These are phyloP conservation scores for Tribolium madens DNA, from an alignment of 1,140 invertebrate species.

Conservation along the genomic window DNA sequence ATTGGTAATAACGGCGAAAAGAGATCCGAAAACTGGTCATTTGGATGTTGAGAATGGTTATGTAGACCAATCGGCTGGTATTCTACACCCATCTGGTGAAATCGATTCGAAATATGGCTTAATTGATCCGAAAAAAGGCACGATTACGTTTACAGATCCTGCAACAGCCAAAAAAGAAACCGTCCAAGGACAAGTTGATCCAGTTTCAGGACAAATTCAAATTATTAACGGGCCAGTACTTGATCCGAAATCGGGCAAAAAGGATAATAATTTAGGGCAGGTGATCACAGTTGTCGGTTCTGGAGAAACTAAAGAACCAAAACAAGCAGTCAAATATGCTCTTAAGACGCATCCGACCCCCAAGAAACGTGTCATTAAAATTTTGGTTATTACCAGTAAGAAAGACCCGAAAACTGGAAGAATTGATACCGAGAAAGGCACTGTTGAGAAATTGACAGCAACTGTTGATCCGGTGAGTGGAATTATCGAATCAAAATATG, in stretches of 20 bases:
- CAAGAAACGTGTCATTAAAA: slow-evolving; percentile 64
- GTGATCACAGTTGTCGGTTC: slow-evolving; percentile 60
- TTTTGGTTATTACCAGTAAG: slow-evolving; percentile 71
- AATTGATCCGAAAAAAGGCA: slow-evolving; percentile 70
- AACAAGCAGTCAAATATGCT: slow-evolving; percentile 71
- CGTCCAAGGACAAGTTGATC: slow-evolving; percentile 70
- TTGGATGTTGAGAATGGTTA: slow-evolving; percentile 70
- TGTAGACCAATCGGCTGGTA: slow-evolving; percentile 69
- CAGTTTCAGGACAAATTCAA: slow-evolving; percentile 78
- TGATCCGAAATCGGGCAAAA: slow-evolving; percentile 63
- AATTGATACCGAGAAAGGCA: slow-evolving; percentile 69
- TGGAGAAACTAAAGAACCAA: slow-evolving; percentile 67
- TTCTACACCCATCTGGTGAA: slow-evolving; percentile 68
- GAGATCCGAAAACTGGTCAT: slow-evolving; percentile 71
- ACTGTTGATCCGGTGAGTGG: slow-evolving; percentile 70
- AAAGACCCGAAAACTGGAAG: slow-evolving; percentile 71
- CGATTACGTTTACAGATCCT: slow-evolving; percentile 67
- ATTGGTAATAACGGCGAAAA: slow-evolving; percentile 70
- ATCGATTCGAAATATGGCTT: slow-evolving; percentile 72
- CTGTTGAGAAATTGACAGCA: slow-evolving; percentile 70
- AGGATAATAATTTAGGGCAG: slow-evolving; percentile 61
- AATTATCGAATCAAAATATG: slow-evolving; percentile 71
- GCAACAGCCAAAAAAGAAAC: slow-evolving; percentile 69
- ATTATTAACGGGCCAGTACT: slow-evolving; percentile 69
- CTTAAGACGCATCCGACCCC: slow-evolving; percentile 67